Evolutionary conservation across 2,888 invertebrate genomes (phyloP).

Genomic region (Torymus texanus): DNA sequence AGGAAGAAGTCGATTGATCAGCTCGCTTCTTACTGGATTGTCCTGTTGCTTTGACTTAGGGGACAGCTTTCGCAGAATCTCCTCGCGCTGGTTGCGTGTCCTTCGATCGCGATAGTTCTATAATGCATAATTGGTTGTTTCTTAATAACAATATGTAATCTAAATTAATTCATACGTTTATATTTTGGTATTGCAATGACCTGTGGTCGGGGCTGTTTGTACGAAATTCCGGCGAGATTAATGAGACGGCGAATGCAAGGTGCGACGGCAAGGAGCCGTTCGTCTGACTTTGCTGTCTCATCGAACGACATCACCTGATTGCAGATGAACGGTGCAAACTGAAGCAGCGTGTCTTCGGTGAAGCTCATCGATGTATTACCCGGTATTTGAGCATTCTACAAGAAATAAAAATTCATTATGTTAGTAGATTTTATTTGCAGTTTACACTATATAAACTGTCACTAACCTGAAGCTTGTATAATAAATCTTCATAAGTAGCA

Average conservation of each 20-base stretch:
- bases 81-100: background rate
- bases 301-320: slow-evolving; percentile 83
- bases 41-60: background rate
- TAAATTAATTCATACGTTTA: too few species aligned
- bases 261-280: slow-evolving; percentile 80
- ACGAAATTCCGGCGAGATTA: slow-evolving; percentile 81
- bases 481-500: slow-evolving; percentile 86
- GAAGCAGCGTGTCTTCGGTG: slow-evolving; percentile 84
- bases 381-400: slow-evolving; percentile 1
- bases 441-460: background rate
- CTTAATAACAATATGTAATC: too few species aligned
- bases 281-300: slow-evolving; percentile 78
- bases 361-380: slow-evolving; percentile 68
- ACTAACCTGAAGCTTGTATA: slow-evolving; percentile 80
- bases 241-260: slow-evolving; percentile 86
- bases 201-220: too few species aligned
- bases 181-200: too few species aligned
- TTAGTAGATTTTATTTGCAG: too few species aligned
- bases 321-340: slow-evolving; percentile 88
- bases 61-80: background rate
- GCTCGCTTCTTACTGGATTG: background rate
- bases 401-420: background rate
- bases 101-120: too few species aligned
- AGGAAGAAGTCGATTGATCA: slow-evolving; percentile 18
- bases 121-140: too few species aligned